A percentile compares a stretch with the other conserved stretches of the same genome.
These are phyloP conservation scores for Cepaea nemoralis DNA, from an alignment of 1,140 invertebrate genomes.

Conservation along the genomic window DNA sequence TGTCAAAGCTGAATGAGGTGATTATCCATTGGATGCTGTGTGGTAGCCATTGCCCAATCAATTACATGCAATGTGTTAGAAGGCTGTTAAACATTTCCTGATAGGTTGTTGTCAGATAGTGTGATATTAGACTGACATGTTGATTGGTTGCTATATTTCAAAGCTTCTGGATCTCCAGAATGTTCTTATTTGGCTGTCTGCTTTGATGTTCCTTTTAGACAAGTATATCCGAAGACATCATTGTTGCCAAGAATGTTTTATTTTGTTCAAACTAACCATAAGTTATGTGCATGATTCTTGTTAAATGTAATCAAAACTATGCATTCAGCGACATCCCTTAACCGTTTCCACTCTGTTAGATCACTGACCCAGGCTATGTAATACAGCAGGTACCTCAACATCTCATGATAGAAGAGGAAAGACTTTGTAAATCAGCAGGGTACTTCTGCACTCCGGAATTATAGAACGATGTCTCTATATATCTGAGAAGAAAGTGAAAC, in stretches of 20 bases:
- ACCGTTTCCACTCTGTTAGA: too few relatives aligned
- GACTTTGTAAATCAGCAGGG: too few relatives aligned
- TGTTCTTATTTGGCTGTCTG: neutral
- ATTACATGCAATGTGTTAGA: neutral
- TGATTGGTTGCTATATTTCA: neutral
- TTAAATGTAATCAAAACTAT: neutral
- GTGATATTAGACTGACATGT: neutral
- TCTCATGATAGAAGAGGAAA: too few relatives aligned
- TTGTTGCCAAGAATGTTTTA: neutral
- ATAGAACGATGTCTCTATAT: too few relatives aligned
- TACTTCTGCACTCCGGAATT: too few relatives aligned
- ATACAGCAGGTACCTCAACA: too few relatives aligned
- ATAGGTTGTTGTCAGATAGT: constrained; percentile 4
- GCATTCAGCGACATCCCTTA: too few relatives aligned
- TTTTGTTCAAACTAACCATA: too few relatives aligned
- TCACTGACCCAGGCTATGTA: too few relatives aligned
- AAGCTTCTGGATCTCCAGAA: neutral
- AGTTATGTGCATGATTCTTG: neutral
- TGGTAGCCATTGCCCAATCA: neutral
- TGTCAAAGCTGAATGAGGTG: constrained; percentile 55
- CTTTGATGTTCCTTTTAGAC: neutral
- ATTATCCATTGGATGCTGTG: constrained; percentile 32
- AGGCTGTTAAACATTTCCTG: neutral
- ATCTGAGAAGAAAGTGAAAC: too few relatives aligned
- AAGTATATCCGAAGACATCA: too few relatives aligned